Base-by-base conservation (phyloP, 2,113 vertebrate species). In the Tretioscincus oriximinensis region DNA sequence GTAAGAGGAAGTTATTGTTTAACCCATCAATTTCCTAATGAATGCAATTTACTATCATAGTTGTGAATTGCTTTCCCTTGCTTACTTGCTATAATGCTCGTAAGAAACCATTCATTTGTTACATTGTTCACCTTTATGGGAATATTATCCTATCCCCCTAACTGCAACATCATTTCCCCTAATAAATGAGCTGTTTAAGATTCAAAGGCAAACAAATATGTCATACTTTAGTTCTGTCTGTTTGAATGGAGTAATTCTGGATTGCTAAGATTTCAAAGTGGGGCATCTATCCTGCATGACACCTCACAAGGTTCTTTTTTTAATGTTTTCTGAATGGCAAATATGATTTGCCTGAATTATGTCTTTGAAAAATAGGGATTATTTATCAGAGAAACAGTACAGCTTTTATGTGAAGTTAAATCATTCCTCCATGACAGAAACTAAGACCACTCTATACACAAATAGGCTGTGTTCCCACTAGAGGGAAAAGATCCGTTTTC, bases 301-400 rank as follows among this genome's bases (percentile, higher is more conserved):
- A 77, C 76, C 80, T 86, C 14, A 9, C 4, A 60, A 41, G 35
- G 35, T 63, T n/a, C 74, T 64, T 81, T 89, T 75, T 79, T 85
- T 70, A 31, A n/a, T 72, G 14, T 64, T 64, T 49, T 28, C 21
- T 81, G 85, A 86, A 80, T 77, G 58, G 77, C 75, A 89, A 90
- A 73, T 84, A 47, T 68, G 82, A 54, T 73, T 88, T 83, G 61
- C 29, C 64, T 66, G 85, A 87, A 86, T 75, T 2, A 80, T 81
- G 31, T 76, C 63, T 67, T 85, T 26, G 61, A 84, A 73, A 87
- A 88, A 77, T 60, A 1, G 73, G 12, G 1, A 75, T 29, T 79
- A 78, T 85, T 85, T 87, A 20, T 81, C 72, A 75, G 4, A 61
- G 24, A 86, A 1, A 3, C 16, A 65, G 18, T 73, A 63, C 49